Base-by-base conservation (phyloP, 2,888 invertebrate genomes). In the Cryptus armator region DNA sequence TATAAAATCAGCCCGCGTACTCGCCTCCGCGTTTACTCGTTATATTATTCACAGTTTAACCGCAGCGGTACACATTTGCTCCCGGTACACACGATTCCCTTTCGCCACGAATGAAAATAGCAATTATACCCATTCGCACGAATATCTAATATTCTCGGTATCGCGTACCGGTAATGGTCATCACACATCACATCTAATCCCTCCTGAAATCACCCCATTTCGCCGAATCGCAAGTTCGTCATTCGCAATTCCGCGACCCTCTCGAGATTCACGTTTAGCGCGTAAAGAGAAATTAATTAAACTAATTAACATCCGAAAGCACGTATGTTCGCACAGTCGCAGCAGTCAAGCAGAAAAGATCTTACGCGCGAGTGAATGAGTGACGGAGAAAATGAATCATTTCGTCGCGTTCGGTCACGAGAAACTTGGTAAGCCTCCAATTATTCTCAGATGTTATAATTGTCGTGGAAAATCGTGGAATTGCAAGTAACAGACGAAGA, bases 361-460 rank as follows among this genome's bases (percentile, higher is more conserved):
- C 56, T 56, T 9, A 19, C 32, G 2, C 14, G 32, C 14, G 14
- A 29, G 12, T 5, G 24, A 29, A 5, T 5, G 24, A 24, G 24
- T 24, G 24, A 24, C 24, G 24, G 24, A 3, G 56, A 67, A 48
- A 59, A 59, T 71, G 78, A 78, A 81, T 79, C 70, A 75, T 77
- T 62, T 37, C 37, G 37, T 37, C 37, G 37, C 37, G 37, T 9
- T 9, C 14, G n/a, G 16, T 9, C n/a, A 44, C 51, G 56, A 78
- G 74, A 85, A 85, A 71, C 84, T 85, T 85, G 84, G 81, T 66
- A 78, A 64, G 56, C 48, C 16, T 78, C 81, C 81, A 85, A 85
- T 81, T 78, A 66, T 78, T 85, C 81, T 67, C 48, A 81, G 84
- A 75, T 81, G 81, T 71, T 37, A 79, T 64, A 70, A 85, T 85